phyloP scores from a whole-genome alignment of 1,140 invertebrate species.

The Oryctes rhinoceros region DNA sequence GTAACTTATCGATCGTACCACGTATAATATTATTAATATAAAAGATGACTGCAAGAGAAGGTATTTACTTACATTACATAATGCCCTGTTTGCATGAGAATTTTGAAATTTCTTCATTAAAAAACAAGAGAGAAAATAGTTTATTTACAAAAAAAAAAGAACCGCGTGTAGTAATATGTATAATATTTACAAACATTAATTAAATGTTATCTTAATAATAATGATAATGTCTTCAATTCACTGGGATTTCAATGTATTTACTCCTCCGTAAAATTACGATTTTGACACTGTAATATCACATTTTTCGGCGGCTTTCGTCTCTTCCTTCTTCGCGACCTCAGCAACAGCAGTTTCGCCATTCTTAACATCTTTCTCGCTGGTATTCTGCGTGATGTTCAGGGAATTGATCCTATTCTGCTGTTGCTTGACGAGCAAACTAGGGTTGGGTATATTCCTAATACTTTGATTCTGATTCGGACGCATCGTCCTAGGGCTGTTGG shows the following conservation, averaged over 20 bases:
- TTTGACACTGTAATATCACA: slow-evolving; percentile 1
- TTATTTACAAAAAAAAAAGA: neutral
- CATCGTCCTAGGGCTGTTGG: slow-evolving; percentile 53
- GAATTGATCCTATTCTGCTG: slow-evolving; percentile 55
- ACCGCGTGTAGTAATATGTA: neutral
- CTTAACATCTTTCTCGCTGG: neutral
- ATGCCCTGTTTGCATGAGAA: neutral
- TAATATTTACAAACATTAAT: neutral
- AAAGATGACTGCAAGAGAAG: neutral
- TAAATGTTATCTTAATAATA: neutral
- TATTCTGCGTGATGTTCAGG: neutral
- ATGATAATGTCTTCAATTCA: neutral
- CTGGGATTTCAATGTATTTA: neutral
- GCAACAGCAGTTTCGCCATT: neutral
- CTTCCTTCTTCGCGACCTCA: slow-evolving; percentile 7
- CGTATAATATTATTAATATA: neutral
- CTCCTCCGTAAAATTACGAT: neutral
- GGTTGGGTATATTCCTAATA: slow-evolving; percentile 60
- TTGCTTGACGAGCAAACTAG: slow-evolving; percentile 56
- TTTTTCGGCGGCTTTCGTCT: neutral
- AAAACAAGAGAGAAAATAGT: neutral
- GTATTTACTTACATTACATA: neutral
- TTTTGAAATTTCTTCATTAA: neutral
- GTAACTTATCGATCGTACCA: neutral
- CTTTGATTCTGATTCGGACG: slow-evolving; percentile 57